A percentile compares a stretch with the other conserved stretches of the same genome.
These are phyloP conservation scores for Eremobia ochroleuca DNA, from an alignment of 2,888 invertebrate genomes.

Conservation along the genomic window DNA sequence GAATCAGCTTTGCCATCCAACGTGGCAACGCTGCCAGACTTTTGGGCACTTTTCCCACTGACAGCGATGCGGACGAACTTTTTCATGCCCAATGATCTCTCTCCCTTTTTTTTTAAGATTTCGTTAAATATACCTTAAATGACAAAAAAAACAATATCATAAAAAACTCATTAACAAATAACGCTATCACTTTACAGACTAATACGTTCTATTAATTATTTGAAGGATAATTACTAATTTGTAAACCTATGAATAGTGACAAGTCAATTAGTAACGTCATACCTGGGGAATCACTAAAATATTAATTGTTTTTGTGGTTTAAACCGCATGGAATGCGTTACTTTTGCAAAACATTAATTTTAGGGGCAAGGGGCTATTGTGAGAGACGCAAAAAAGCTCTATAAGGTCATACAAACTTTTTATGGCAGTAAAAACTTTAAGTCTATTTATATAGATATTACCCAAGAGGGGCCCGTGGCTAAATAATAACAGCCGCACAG, in stretches of 20 bases:
- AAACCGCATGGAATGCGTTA: constrained; percentile 9
- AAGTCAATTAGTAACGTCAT: constrained; percentile 12
- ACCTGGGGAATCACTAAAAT: not conserved
- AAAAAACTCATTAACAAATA: not conserved
- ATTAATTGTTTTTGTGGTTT: not conserved
- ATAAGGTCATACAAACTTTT: not conserved
- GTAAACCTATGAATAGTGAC: not conserved
- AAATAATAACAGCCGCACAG: too few species aligned
- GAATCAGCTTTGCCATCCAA: not conserved
- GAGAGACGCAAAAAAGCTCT: constrained; percentile 5
- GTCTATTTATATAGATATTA: too few species aligned
- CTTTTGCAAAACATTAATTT: constrained; percentile 2
- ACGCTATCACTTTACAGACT: not conserved
- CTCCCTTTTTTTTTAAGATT: not conserved
- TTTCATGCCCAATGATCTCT: not conserved
- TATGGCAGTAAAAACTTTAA: not conserved
- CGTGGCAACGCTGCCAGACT: not conserved
- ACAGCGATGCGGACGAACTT: not conserved
- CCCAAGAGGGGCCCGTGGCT: too few species aligned
- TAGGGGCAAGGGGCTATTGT: not conserved
- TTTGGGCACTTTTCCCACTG: not conserved
- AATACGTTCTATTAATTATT: constrained; percentile 1
- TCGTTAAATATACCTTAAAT: too few species aligned
- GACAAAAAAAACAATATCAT: not conserved
- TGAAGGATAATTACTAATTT: constrained; percentile 16